Evolutionary conservation across 1,140 invertebrate species (phyloP), one percentile per base, ranked within the genome.

Genomic region (Apis florea): DNA sequence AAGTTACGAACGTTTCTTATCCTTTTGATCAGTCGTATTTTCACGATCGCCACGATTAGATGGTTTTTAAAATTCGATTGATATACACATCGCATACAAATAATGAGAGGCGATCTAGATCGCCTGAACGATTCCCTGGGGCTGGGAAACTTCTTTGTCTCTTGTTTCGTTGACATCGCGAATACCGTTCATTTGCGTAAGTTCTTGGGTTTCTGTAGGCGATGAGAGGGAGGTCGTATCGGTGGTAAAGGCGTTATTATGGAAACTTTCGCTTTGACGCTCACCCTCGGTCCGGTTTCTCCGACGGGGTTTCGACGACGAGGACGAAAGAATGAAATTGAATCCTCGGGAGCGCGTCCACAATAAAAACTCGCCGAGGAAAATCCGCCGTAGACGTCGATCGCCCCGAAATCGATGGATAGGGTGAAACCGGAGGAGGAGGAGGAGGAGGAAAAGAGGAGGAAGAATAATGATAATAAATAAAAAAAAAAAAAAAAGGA

Each of bases 241-340:
- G 66, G 5, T 21, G 56, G 11, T 24, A 54, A 77, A 77, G 74
- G 73, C 74, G 74, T 82, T 75, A 77, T 77, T 77, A 82, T 77
- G 80, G 73, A 82, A 82, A 82, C 64, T 82, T 81, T 82, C 66
- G 80, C 73, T 76, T 82, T 82, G 64, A 76, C 80, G 67, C 74
- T 40, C 49, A 69, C 73, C 80, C 56, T 61, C 73, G 73, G 54
- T 56, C 73, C 56, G 54, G 73, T 47, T 58, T 13, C 63, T 17
- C 54, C 21, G n/a, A n/a, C 19, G 2, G 56, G 54, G 26, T 40
- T 68, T 19, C 56, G 71, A 51, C 61, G 24, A 47, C 24, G 61
- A 56, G 54, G 31, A 40, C 31, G 31, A 63, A 82, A 56, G 80
- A 82, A 82, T 51, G 74, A 70, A 82, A 76, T 63, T 70, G 73